These are phyloP conservation scores for Tragelaphus eurycerus DNA, from an alignment of 2,797 vertebrate species.

Conservation along the genomic window DNA sequence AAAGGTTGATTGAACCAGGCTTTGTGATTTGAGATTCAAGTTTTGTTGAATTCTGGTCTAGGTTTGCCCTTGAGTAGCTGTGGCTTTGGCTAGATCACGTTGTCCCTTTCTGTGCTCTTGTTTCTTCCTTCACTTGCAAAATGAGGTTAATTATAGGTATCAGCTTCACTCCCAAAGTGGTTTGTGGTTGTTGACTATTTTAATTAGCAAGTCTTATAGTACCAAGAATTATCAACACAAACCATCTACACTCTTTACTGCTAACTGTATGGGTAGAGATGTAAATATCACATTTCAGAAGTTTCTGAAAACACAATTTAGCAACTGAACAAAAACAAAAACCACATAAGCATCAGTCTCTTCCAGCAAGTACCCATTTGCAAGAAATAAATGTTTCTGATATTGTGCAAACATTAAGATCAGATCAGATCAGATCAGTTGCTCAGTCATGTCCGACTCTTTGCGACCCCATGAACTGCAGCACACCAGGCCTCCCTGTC, in stretches of 20 bases:
- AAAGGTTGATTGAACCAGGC: background rate
- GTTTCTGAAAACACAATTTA: background rate
- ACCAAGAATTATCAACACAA: background rate
- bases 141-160: background rate
- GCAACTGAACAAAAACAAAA: background rate
- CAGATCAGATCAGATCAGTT: too few species aligned
- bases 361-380: background rate
- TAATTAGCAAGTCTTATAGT: background rate
- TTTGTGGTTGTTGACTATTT: background rate
- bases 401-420: background rate
- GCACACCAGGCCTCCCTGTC: too few species aligned
- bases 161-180: background rate
- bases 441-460: too few species aligned
- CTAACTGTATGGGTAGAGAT: background rate
- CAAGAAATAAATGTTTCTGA: constrained; percentile 30
- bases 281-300: background rate
- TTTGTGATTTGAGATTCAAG: background rate
- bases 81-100: background rate
- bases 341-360: background rate
- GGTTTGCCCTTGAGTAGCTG: background rate
- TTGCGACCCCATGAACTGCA: too few species aligned
- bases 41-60: background rate
- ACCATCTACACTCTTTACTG: background rate
- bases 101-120: background rate
- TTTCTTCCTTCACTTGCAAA: constrained; percentile 41